These are phyloP conservation scores for Branchinecta lynchi DNA, from an alignment of 1,140 invertebrate species.

Conservation along the genomic window DNA sequence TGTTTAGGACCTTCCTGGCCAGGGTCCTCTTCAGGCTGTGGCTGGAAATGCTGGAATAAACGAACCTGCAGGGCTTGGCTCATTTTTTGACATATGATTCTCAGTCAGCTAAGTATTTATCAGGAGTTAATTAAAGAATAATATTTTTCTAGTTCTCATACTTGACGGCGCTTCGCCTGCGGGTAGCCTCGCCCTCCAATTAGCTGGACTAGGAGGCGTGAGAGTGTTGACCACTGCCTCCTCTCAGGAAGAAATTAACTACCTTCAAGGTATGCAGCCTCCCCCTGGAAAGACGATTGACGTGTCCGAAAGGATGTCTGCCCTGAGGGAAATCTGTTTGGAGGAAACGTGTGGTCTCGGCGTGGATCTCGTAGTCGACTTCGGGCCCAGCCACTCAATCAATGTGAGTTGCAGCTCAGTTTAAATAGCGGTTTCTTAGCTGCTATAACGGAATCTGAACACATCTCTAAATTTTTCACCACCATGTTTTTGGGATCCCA, in stretches of 20 bases:
- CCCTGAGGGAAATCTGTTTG: slow-evolving; percentile 32
- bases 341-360: slow-evolving; percentile 37
- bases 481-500: no score
- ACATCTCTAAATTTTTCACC: no score
- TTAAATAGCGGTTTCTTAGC: no score
- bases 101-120: no score
- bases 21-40: no score
- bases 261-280: slow-evolving; percentile 30
- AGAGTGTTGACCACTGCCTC: slow-evolving; percentile 34
- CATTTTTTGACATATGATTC: no score
- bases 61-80: no score
- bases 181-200: slow-evolving; percentile 33
- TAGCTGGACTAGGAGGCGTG: slow-evolving; percentile 35
- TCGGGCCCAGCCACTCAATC: slow-evolving; percentile 28
- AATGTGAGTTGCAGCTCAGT: slow-evolving; percentile 15
- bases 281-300: slow-evolving; percentile 32
- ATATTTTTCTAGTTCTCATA: slow-evolving; percentile 29
- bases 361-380: slow-evolving; percentile 36
- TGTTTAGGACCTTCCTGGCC: no score
- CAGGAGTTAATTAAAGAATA: no score
- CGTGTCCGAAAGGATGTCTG: slow-evolving; percentile 28
- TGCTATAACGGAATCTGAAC: no score
- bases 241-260: slow-evolving; percentile 31
- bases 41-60: no score
- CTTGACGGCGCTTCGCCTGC: slow-evolving; percentile 35